These are phyloP conservation scores for Drosophila mercatorum DNA, from an alignment of 2,888 invertebrate genomes.

Conservation along the genomic window DNA sequence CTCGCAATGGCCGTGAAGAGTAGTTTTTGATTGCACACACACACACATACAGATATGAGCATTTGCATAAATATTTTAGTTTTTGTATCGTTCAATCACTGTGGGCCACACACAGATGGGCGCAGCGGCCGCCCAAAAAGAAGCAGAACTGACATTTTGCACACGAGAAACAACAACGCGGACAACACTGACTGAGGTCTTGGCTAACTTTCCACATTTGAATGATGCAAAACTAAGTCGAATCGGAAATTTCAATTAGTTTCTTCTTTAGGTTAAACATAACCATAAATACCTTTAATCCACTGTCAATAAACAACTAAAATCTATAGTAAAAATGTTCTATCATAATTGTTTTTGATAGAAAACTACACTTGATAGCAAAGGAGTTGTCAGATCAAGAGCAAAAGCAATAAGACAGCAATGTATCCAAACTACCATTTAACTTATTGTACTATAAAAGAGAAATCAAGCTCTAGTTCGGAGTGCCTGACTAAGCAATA, in stretches of 20 bases:
- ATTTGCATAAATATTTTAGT: constrained; percentile 41
- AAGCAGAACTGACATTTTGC: not conserved
- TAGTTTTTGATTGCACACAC: constrained; percentile 49
- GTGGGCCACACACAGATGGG: not conserved
- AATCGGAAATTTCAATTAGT: constrained; percentile 1
- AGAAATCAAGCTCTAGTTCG: too few species aligned
- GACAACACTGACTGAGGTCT: not conserved
- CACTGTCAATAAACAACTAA: not conserved
- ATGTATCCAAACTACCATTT: too few species aligned
- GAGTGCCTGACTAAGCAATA: too few species aligned
- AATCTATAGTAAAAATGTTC: not conserved
- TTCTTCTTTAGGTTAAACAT: not conserved
- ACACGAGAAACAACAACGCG: not conserved
- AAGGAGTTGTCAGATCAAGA: not conserved
- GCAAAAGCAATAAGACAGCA: not conserved
- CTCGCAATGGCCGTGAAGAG: constrained; percentile 71
- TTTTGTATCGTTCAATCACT: constrained; percentile 15
- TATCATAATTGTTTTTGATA: not conserved
- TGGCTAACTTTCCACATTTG: not conserved
- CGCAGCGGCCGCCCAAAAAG: constrained; percentile 4
- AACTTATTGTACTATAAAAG: too few species aligned
- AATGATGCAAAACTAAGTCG: not conserved
- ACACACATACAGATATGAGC: constrained; percentile 2
- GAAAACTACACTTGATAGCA: not conserved
- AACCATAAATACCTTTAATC: not conserved